These are phyloP conservation scores for Notechis scutatus DNA, from an alignment of 2,113 vertebrate genomes.

Conservation along the genomic window DNA sequence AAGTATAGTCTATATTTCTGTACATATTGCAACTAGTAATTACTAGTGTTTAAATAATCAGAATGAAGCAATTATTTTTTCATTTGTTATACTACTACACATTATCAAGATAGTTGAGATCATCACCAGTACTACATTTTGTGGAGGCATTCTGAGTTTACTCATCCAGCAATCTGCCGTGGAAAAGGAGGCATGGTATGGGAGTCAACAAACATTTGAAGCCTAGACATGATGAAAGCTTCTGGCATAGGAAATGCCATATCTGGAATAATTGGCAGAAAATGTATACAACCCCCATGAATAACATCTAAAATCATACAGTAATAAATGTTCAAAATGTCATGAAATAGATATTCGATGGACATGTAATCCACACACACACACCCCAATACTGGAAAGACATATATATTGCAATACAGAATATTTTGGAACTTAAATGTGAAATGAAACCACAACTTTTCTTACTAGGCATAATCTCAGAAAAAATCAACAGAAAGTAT, in stretches of 20 bases:
- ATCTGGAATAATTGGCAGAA: constrained; percentile 48
- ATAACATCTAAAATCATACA: not conserved
- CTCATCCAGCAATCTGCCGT: not conserved
- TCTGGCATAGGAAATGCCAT: constrained; percentile 9
- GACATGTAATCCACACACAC: not conserved
- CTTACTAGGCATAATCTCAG: not conserved
- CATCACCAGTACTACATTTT: not conserved
- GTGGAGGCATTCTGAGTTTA: not conserved
- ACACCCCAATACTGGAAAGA: not conserved
- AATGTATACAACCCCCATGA: constrained; percentile 10
- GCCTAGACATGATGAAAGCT: not conserved
- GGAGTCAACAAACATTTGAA: not conserved
- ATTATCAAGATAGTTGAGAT: not conserved
- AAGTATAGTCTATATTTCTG: not conserved
- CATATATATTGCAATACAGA: not conserved
- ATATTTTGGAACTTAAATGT: not conserved
- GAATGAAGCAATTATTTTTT: not conserved
- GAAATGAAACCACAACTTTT: not conserved
- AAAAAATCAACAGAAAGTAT: not conserved
- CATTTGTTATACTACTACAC: not conserved
- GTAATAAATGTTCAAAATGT: not conserved
- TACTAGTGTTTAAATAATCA: not conserved
- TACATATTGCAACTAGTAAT: not conserved
- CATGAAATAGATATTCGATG: not conserved
- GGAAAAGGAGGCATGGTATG: not conserved